Base-by-base conservation (phyloP, 2,888 invertebrate genomes). In the Altica lythri region DNA sequence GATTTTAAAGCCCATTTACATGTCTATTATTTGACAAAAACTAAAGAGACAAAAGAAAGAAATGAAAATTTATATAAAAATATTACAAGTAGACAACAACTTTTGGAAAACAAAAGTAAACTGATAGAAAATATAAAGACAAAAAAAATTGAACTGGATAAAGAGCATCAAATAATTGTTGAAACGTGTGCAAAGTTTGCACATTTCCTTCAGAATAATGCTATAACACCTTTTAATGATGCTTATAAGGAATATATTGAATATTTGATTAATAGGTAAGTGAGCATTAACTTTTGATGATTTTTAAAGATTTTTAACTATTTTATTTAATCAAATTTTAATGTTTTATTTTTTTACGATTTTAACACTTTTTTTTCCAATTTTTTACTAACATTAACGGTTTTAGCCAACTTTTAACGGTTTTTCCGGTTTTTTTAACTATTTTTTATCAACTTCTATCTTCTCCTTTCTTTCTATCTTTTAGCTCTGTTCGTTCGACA, bases 1-100 rank as follows among this genome's bases (percentile, higher is more conserved):
- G 66, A 68, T 53, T 74, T 68, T 57, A 64, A 60, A 13, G 57
- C 65, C 1, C 74, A 75, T 47, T 70, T 73, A 72, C 74, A 75
- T 50, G 65, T 75, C 32, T 74, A 74, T 44, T 75, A 74, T 48
- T 61, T 67, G 58, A 71, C 72, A 1, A 62, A 68, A 53, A 68
- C 68, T 3, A 59, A 65, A 27, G 61, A 69, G 30, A 63, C 59
- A 9, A 62, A 60, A 34, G 63, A 69, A 22, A 59, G 62, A 17
- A 71, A 74, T 51, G 54, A 57, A 9, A 61, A 62, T 18, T 60
- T 73, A 4, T 55, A 66, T 22, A 47, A 53, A 10, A 67, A 61
- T 47, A 68, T 74, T 12, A 55, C 52, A 4, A 57, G 52, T 1
- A 68, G 65, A 48, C 64, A 70, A 48, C 59, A 62, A 16, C 58